Evolutionary conservation across 2,113 vertebrate genomes (phyloP).

Genomic region (Phalacrocorax aristotelis): DNA sequence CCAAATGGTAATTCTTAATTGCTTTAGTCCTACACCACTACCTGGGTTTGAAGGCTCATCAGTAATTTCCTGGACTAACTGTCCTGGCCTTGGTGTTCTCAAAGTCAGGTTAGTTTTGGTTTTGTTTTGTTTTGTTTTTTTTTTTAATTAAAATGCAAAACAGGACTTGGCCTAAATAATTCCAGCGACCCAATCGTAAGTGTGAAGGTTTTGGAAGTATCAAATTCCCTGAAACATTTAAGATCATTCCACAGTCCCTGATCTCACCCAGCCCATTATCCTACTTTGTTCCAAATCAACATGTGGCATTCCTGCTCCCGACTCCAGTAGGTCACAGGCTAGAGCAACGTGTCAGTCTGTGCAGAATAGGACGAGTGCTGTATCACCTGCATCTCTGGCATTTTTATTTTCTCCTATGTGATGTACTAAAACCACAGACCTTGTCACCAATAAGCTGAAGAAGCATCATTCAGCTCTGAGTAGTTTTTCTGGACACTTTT

Average conservation of each 20-base stretch:
- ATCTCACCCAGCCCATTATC: not conserved
- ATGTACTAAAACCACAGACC: not conserved
- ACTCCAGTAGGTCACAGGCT: not conserved
- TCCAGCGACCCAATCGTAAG: not conserved
- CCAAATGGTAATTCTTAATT: not conserved
- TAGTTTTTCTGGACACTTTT: not conserved
- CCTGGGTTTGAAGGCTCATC: not conserved
- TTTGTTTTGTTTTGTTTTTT: not conserved
- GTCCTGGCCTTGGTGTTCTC: not conserved
- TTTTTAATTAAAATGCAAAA: not conserved
- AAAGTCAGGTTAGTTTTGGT: not conserved
- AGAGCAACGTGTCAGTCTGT: not conserved
- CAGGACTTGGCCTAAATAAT: not conserved
- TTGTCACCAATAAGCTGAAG: not conserved
- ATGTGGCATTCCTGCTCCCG: not conserved
- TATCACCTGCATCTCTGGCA: not conserved
- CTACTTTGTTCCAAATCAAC: not conserved
- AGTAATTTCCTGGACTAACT: not conserved
- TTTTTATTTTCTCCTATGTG: not conserved
- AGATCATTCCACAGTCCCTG: not conserved
- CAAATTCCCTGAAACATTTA: not conserved
- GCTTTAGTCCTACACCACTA: not conserved
- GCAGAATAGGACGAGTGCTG: not conserved
- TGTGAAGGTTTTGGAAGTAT: not conserved
- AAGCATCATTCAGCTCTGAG: slow-evolving; percentile 4